Base-by-base conservation (phyloP, 1,140 invertebrate genomes). In the Dolichoris vasculosae region DNA sequence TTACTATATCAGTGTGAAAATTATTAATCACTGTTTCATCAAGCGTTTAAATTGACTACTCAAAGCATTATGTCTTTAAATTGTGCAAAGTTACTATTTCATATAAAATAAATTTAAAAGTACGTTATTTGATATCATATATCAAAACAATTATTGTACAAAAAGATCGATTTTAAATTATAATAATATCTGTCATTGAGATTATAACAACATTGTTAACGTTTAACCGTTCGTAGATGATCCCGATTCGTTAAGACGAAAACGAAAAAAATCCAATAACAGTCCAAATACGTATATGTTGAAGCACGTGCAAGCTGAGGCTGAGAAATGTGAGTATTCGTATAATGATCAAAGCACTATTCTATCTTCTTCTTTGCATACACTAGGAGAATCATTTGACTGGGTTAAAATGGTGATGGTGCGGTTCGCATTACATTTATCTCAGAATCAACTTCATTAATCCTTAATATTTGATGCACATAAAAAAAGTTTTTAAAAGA, bases 281-380 rank as follows among this genome's bases (percentile, higher is more conserved):
- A 94, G 93, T 89, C 91, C 94, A 86, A 93, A 91, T 82, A 81
- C 91, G 86, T 91, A 94, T 93, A 89, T 94, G 88, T 92, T 94
- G 90, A 93, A 92, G 86, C 92, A 94, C 88, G 92, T 95, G 89
- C 92, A 93, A 89, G 92, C 91, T 86, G 93, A 93, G 90, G 94
- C 94, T 86, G 91, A 92, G 90, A 93, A 93, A 93, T 93, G 95
- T 95, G 94, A 95, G 95, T 95, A 93, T 89, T 87, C 89, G 86
- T 85, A 82, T 86, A 78, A 86, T 71, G 46, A 40, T 69, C 71
- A 84, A 82, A 80, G 30, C 38, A 67, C 63, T 23, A n/a, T 78
- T 85, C 64, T 43, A n/a, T 35, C 79, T 43, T n/a, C 82, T 20
- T 76, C 71, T 85, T n/a, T 77, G 80, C 1, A 69, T 26, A 17